These are phyloP conservation scores for Phyllotis vaccarum DNA, from an alignment of 2,797 vertebrate genomes.

Conservation along the genomic window DNA sequence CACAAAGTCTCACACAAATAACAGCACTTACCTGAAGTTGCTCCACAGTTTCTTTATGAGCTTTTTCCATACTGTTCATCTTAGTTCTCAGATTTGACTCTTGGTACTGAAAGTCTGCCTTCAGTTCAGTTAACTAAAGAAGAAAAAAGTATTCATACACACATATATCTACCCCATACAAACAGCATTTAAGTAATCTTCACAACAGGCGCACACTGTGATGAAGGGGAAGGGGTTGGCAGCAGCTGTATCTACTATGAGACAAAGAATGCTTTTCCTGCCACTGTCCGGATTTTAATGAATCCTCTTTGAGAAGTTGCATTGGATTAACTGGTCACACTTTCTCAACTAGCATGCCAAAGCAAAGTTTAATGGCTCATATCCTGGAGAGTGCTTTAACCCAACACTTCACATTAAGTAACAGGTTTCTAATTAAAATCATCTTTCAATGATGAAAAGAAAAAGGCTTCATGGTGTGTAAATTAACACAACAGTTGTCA, in stretches of 20 bases:
- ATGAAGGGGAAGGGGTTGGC: background rate
- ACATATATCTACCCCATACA: background rate
- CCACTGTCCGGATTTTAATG: background rate
- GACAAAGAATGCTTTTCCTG: background rate
- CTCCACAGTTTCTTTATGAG: slow-evolving; percentile 98
- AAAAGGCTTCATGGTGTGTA: background rate
- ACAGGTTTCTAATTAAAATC: slow-evolving; percentile 46
- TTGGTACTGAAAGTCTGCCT: slow-evolving; percentile 99
- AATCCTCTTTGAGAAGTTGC: background rate
- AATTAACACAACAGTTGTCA: background rate
- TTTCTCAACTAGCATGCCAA: slow-evolving; percentile 33
- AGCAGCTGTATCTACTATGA: slow-evolving; percentile 14
- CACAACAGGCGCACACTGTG: background rate
- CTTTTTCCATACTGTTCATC: slow-evolving; percentile 99
- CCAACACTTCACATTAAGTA: slow-evolving; percentile 7
- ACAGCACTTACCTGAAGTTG: slow-evolving; percentile 93
- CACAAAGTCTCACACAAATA: background rate
- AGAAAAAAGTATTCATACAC: background rate
- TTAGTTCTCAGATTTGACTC: slow-evolving; percentile 98
- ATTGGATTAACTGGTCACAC: background rate
- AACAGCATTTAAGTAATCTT: background rate
- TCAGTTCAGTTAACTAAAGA: slow-evolving; percentile 94
- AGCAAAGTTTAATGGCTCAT: background rate
- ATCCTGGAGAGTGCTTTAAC: background rate
- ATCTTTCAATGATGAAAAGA: slow-evolving; percentile 34